phyloP scores from a whole-genome alignment of 1,140 invertebrate genomes.

The Drosophila pruinosa region DNA sequence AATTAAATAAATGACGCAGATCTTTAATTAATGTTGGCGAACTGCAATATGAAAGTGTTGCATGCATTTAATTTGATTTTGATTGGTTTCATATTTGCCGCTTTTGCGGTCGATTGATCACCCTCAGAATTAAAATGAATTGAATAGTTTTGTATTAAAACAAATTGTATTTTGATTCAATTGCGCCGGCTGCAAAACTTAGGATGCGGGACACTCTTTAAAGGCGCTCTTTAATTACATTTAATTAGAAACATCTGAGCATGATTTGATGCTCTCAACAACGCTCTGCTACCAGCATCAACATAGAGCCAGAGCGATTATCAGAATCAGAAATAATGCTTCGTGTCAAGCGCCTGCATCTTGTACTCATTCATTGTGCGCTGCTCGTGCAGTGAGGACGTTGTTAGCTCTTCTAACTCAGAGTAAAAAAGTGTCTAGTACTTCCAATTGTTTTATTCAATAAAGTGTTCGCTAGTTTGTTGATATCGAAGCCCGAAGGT shows the following conservation, averaged over 20 bases:
- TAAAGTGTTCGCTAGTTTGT: too few species aligned
- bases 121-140: conserved; percentile 45
- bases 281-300: conserved; percentile 21
- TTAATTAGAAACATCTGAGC: conserved; percentile 64
- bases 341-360: conserved; percentile 43
- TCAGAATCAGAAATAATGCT: conserved; percentile 27
- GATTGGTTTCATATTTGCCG: conserved; percentile 58
- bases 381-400: conserved; percentile 67
- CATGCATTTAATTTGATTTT: conserved; percentile 36
- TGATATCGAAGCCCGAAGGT: not conserved
- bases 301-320: conserved; percentile 5
- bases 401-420: conserved; percentile 7
- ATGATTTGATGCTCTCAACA: not conserved
- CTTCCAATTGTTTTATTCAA: not conserved
- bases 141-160: conserved; percentile 75
- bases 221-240: conserved; percentile 54
- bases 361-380: conserved; percentile 45
- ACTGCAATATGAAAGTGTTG: not conserved
- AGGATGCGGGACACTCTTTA: conserved; percentile 53
- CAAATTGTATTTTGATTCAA: conserved; percentile 73
- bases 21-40: not conserved
- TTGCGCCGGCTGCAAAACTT: conserved; percentile 8
- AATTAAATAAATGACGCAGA: not conserved
- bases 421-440: conserved; percentile 4
- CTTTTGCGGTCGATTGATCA: conserved; percentile 18